Evolutionary conservation across 2,113 vertebrate species (phyloP).

Genomic region (Sphyrna mokarran): DNA sequence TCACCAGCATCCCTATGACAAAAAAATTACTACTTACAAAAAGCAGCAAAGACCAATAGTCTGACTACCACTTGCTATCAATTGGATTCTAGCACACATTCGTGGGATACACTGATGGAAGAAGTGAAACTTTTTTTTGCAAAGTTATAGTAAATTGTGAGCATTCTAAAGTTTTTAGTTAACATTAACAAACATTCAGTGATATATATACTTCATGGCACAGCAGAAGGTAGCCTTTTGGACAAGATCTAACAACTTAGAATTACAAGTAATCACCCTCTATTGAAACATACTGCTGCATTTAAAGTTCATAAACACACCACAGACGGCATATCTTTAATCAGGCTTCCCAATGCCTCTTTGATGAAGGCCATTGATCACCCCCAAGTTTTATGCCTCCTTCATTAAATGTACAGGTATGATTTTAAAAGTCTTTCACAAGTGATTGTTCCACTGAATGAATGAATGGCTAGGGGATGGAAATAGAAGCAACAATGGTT

Average conservation of each 20-base stretch:
- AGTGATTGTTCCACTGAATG: background rate
- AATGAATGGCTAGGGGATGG: background rate
- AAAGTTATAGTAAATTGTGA: background rate
- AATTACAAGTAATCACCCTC: background rate
- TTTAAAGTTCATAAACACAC: background rate
- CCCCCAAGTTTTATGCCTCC: background rate
- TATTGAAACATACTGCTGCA: background rate
- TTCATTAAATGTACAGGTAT: background rate
- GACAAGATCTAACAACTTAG: background rate
- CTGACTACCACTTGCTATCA: background rate
- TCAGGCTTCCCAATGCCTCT: background rate
- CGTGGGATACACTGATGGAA: background rate
- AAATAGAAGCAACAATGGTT: background rate
- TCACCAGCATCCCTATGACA: slow-evolving; percentile 67
- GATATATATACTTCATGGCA: background rate
- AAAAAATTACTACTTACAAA: background rate
- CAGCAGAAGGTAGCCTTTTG: background rate
- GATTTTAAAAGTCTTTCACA: background rate
- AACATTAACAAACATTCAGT: background rate
- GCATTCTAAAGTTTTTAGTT: background rate
- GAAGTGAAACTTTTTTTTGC: background rate
- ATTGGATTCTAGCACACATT: background rate
- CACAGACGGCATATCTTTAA: background rate
- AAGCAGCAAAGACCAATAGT: background rate
- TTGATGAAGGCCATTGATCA: background rate